These are phyloP conservation scores for Pseudomugil tenellus DNA, from an alignment of 2,797 vertebrate genomes.

Conservation along the genomic window DNA sequence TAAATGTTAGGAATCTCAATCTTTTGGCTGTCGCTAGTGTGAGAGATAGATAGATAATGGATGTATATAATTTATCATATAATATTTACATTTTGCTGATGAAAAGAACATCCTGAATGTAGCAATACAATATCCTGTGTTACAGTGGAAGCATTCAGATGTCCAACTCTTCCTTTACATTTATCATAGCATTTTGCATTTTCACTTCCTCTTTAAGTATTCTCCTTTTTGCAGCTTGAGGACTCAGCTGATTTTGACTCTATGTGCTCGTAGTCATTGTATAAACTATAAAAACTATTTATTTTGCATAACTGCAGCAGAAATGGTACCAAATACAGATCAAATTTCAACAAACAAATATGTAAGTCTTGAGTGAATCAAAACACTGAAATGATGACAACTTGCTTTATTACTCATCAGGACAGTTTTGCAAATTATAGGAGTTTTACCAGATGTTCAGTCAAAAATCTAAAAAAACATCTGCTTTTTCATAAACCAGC, in stretches of 20 bases:
- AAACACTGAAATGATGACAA: not conserved
- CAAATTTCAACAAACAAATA: not conserved
- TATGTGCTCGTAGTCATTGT: slow-evolving; percentile 10
- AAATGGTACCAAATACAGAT: not conserved
- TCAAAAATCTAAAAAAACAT: not conserved
- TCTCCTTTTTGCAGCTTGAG: slow-evolving; percentile 49
- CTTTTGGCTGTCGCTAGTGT: no score
- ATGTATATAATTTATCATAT: not conserved
- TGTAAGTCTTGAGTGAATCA: not conserved
- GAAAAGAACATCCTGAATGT: slow-evolving; percentile 61
- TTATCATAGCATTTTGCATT: slow-evolving; percentile 70
- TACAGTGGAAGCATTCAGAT: slow-evolving; percentile 45
- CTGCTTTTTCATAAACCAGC: no score
- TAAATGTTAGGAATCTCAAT: no score
- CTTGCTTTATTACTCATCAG: not conserved
- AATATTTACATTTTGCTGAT: slow-evolving; percentile 39
- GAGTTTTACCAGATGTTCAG: not conserved
- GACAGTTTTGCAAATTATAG: not conserved
- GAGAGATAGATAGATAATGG: no score
- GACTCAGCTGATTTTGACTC: slow-evolving; percentile 42
- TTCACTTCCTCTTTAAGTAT: slow-evolving; percentile 72
- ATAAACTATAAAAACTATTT: not conserved
- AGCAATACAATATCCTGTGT: slow-evolving; percentile 72
- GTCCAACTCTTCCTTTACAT: slow-evolving; percentile 53
- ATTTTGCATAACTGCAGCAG: not conserved